phyloP scores from a whole-genome alignment of 92 coral and sea anemone genomes.

The Phenganax marumi region DNA sequence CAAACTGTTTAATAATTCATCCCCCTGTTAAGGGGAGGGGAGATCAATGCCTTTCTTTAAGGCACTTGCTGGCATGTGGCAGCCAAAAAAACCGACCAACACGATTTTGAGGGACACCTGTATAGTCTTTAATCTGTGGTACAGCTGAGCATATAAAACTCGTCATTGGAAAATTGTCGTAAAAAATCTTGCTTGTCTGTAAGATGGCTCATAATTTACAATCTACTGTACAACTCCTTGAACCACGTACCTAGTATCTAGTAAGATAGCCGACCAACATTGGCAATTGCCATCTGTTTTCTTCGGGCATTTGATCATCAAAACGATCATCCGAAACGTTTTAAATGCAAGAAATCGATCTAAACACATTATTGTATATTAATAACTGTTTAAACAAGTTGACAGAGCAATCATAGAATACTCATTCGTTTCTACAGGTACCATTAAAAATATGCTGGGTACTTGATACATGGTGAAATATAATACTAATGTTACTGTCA shows the following conservation, averaged over 20 bases:
- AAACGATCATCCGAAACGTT: constrained; percentile 86
- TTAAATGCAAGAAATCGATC: constrained; percentile 92
- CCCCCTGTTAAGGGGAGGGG: neutral
- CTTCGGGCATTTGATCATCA: constrained; percentile 88
- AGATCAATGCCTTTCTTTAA: neutral
- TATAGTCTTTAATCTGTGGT: neutral
- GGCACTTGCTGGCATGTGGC: neutral
- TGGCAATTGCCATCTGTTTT: constrained; percentile 81
- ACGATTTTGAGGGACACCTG: neutral
- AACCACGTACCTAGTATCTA: constrained; percentile 58
- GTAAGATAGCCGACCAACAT: constrained; percentile 80
- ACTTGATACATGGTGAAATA: no score
- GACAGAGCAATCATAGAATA: neutral
- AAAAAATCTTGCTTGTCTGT: no score
- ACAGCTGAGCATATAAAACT: neutral
- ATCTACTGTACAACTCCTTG: no score
- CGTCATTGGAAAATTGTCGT: no score
- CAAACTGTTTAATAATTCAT: neutral
- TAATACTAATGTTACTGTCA: no score
- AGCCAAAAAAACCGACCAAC: neutral
- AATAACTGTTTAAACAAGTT: no score
- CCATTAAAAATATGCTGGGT: no score
- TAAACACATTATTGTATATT: constrained; percentile 16
- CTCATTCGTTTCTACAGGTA: neutral
- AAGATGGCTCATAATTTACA: no score